A percentile compares a stretch with the other conserved stretches of the same genome.
Evolutionary conservation across 92 coral and sea anemone genomes (phyloP).

Genomic region (Blastomussa wellsi): DNA sequence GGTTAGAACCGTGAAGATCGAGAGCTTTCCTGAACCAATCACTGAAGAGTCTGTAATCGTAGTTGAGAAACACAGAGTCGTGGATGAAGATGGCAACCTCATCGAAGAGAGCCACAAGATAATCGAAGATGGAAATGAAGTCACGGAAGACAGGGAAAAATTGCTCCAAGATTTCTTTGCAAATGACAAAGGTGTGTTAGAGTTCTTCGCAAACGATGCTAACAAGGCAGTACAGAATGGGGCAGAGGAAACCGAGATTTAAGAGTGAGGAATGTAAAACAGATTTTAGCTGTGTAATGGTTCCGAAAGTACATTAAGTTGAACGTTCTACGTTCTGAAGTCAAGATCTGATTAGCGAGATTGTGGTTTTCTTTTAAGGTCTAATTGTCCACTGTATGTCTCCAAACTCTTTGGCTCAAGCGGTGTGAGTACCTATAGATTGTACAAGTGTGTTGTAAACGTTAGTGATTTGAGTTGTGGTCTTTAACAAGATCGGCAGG

Average conservation of each 20-base stretch:
- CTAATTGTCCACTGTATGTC: neutral
- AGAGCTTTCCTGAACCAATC: conserved; percentile 23
- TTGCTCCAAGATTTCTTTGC: conserved; percentile 87
- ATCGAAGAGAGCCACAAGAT: conserved; percentile 52
- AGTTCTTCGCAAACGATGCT: conserved; percentile 64
- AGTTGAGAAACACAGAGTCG: conserved; percentile 54
- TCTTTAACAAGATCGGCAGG: neutral
- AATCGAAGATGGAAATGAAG: conserved; percentile 38
- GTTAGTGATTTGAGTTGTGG: neutral
- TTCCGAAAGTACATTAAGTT: neutral
- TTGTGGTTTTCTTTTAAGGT: neutral
- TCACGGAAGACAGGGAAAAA: conserved; percentile 62
- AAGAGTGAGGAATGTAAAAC: neutral
- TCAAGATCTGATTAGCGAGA: neutral
- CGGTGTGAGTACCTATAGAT: neutral
- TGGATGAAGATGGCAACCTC: conserved; percentile 51
- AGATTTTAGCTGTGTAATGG: neutral
- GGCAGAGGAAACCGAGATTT: conserved; percentile 39
- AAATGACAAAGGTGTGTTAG: conserved; percentile 86
- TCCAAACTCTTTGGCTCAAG: no score
- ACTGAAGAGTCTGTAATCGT: conserved; percentile 28
- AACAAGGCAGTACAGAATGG: conserved; percentile 8
- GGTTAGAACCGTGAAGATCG: neutral
- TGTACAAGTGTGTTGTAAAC: conserved; percentile 6
- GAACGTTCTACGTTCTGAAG: neutral